phyloP scores from a whole-genome alignment of 2,888 invertebrate species.

The Drosophila aldrichi region DNA sequence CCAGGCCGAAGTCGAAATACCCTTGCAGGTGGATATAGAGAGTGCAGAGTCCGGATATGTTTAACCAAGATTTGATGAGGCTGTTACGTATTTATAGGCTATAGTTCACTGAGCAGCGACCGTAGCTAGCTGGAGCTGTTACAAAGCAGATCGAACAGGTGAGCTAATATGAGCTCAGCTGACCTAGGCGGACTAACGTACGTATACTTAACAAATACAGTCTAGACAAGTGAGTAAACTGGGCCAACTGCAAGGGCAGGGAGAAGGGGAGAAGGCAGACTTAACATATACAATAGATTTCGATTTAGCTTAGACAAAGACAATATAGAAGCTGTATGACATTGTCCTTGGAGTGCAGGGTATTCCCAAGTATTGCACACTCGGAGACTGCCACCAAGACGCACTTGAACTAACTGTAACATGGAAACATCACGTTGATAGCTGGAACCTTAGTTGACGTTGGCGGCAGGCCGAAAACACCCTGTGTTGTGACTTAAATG shows the following conservation, averaged over 20 bases:
- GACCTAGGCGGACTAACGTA: neutral
- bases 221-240: neutral
- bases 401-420: slow-evolving; percentile 12
- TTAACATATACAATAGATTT: slow-evolving; percentile 19
- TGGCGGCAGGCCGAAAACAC: slow-evolving; percentile 8
- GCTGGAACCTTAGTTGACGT: neutral
- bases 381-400: slow-evolving; percentile 1
- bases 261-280: slow-evolving; percentile 17
- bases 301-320: slow-evolving; percentile 10
- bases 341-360: slow-evolving; percentile 5
- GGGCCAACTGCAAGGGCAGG: neutral
- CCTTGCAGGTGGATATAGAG: neutral
- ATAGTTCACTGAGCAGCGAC: no score
- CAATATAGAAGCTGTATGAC: neutral
- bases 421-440: slow-evolving; percentile 12
- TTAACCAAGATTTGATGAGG: neutral
- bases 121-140: no score
- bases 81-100: neutral
- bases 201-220: neutral
- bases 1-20: neutral
- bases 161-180: no score
- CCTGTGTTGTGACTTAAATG: slow-evolving; percentile 1
- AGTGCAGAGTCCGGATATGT: neutral
- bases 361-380: slow-evolving; percentile 12
- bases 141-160: no score